Percentiles rank a stretch among this genome's conserved stretches.
These are phyloP conservation scores for Pseudopipra pipra DNA, from an alignment of 2,113 vertebrate genomes.

Conservation along the genomic window DNA sequence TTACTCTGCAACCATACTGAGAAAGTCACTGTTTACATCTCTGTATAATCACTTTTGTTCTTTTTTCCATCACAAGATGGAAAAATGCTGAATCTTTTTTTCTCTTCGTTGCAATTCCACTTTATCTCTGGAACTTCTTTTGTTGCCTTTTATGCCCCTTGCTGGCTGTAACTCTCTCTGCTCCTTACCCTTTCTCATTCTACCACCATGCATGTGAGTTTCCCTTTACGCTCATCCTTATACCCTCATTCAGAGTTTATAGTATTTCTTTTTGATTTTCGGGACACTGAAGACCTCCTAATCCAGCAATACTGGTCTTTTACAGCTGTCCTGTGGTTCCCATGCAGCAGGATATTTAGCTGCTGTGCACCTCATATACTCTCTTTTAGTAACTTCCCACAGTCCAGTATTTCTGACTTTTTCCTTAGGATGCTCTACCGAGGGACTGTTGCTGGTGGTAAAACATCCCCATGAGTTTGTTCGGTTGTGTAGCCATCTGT, in stretches of 20 bases:
- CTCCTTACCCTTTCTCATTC: background rate
- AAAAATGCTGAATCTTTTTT: background rate
- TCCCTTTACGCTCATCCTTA: slow-evolving; percentile 20
- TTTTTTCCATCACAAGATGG: background rate
- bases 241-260: background rate
- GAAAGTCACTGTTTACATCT: background rate
- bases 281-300: slow-evolving; percentile 30
- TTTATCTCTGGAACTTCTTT: background rate
- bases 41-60: background rate
- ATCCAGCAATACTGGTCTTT: slow-evolving; percentile 24
- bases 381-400: background rate
- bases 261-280: slow-evolving; percentile 36
- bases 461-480: background rate
- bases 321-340: background rate
- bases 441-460: background rate
- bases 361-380: background rate
- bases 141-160: background rate
- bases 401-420: background rate
- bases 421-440: background rate
- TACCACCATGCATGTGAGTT: background rate
- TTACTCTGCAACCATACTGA: fast-evolving
- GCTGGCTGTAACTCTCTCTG: background rate
- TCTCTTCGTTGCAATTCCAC: background rate
- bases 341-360: background rate
- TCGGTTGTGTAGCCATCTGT: background rate